Evolutionary conservation across 35 echinoderm and acorn worm genomes (phyloP), one percentile per base, ranked within the genome.

Genomic region (Diadema setosum): DNA sequence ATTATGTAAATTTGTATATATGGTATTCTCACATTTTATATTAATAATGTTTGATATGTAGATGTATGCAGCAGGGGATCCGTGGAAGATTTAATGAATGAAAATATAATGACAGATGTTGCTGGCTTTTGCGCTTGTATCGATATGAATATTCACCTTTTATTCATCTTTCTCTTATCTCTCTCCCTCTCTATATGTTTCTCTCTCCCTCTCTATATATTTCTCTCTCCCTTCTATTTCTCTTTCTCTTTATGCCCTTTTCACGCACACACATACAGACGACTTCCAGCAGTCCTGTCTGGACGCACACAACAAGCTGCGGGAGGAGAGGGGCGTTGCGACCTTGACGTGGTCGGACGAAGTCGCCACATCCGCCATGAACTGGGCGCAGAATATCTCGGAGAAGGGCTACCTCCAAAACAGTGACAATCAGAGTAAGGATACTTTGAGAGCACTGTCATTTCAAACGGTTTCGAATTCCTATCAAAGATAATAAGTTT

Each of bases 331-430:
- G 36, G 84, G 81, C 12, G 52, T 60, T 6, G 44, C 52, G 5
- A 21, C 55, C 4, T 37, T 98, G 36, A 55, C 56, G 42, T 98
- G 87, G 85, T 81, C 88, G 5, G 67, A 83, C 0, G 95, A 98
- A 7, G 60, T 94, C 15, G 80, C 88, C 16, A 32, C 85, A 18
- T 58, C 92, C 4, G 95, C 95, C 3, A 23, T 45, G 23, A 86
- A 84, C 9, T 98, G 95, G 91, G 95, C 95, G 5, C 80, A 94
- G 57, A 89, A 74, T 37, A 32, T 98, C 65, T 88, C 84, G 2
- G 89, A 98, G 48, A 94, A 91, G 39, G 95, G 95, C 23, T 98
- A 91, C 50, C 31, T 91, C 23, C 95, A 98, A 70, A 88, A 98
- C 39, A 94, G 89, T 61, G 95, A 98, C 33, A 91, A 84, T 56